These are phyloP conservation scores for Micropoecilia bifurca DNA, from an alignment of 2,797 vertebrate species.

Conservation along the genomic window DNA sequence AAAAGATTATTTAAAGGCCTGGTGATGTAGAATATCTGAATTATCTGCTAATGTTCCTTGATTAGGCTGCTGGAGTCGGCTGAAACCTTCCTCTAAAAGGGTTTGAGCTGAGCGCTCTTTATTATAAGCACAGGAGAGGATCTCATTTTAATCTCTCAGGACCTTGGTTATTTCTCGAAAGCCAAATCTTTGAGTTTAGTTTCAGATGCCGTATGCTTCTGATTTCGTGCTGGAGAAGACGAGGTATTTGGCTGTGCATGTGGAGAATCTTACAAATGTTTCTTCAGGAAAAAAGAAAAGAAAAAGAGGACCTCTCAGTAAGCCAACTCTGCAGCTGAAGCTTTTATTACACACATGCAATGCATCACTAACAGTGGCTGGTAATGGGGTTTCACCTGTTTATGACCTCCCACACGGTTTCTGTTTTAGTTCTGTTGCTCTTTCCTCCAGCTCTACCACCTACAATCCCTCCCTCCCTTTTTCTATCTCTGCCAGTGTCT, in stretches of 20 bases:
- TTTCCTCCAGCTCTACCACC: conserved; percentile 59
- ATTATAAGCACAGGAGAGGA: not conserved
- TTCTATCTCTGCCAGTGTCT: conserved; percentile 48
- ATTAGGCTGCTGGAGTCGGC: conserved; percentile 43
- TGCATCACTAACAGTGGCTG: conserved; percentile 28
- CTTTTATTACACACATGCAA: conserved; percentile 14
- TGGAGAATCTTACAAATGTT: conserved; percentile 34
- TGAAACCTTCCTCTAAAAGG: conserved; percentile 16
- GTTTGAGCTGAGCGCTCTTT: not conserved
- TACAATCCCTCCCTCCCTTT: conserved; percentile 38
- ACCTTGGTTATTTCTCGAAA: conserved; percentile 7
- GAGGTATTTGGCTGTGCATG: conserved; percentile 40
- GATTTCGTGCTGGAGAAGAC: conserved; percentile 15
- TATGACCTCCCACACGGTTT: conserved; percentile 35
- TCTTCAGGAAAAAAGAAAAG: conserved; percentile 8
- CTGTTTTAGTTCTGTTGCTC: conserved; percentile 48
- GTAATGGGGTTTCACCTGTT: conserved; percentile 47
- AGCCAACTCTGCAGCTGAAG: conserved; percentile 12
- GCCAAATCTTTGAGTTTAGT: conserved; percentile 18
- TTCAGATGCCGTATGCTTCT: not conserved
- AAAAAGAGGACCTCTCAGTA: conserved; percentile 45
- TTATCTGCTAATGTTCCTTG: conserved; percentile 46
- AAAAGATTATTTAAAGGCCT: conserved; percentile 58
- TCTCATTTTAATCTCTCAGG: conserved; percentile 1
- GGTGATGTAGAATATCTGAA: conserved; percentile 44